A percentile compares a stretch with the other conserved stretches of the same genome.
phyloP scores from a whole-genome alignment of 2,113 vertebrate species.

The Pagrus major region DNA sequence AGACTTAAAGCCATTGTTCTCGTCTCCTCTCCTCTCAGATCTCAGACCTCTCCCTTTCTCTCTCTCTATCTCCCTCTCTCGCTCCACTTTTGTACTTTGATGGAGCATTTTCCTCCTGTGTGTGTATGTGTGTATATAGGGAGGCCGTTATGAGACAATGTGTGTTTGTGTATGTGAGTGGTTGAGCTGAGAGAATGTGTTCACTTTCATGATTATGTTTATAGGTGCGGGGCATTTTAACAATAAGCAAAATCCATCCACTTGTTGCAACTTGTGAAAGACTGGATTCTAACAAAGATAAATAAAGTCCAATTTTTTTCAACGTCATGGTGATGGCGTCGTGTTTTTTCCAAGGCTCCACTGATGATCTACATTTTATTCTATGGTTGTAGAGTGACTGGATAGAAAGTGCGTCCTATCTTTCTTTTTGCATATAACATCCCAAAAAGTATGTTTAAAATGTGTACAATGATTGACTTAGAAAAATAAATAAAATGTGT shows the following conservation, averaged over 20 bases:
- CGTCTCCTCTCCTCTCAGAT: conserved; percentile 83
- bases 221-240: not conserved
- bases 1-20: conserved; percentile 86
- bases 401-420: not conserved
- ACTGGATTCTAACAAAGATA: not conserved
- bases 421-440: not conserved
- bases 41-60: conserved; percentile 85
- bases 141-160: not conserved
- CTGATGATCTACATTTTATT: not conserved
- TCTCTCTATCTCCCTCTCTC: conserved; percentile 80
- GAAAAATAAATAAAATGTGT: not conserved
- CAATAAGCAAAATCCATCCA: not conserved
- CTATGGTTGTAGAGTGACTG: not conserved
- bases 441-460: not conserved
- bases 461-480: not conserved
- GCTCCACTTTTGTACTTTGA: conserved; percentile 78
- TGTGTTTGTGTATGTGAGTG: conserved; percentile 21
- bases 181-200: not conserved
- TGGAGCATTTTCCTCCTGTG: conserved; percentile 72
- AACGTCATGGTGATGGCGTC: not conserved
- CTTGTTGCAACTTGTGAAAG: not conserved
- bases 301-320: not conserved
- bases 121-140: conserved; percentile 38
- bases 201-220: conserved; percentile 7
- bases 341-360: not conserved